phyloP scores from a whole-genome alignment of 2,113 vertebrate genomes.

The Pogonocichla stellata region DNA sequence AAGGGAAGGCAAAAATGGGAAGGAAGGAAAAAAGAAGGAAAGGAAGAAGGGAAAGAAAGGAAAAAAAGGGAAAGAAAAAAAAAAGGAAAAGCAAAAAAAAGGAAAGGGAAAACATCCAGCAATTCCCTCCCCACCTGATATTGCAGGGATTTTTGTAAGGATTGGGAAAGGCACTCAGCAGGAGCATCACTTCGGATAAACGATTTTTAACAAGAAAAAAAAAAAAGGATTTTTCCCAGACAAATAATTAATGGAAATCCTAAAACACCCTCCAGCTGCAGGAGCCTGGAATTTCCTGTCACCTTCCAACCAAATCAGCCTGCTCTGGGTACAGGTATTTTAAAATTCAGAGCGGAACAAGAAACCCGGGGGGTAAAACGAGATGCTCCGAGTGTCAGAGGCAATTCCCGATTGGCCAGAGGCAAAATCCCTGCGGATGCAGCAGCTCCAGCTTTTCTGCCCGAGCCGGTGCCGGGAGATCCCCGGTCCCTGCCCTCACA shows the following conservation, averaged over 20 bases:
- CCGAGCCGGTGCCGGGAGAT: background rate
- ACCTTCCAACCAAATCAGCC: background rate
- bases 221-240: accelerated
- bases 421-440: background rate
- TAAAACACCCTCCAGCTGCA: background rate
- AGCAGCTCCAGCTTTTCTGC: background rate
- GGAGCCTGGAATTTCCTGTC: background rate
- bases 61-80: too few species aligned
- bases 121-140: too few species aligned
- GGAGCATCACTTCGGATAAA: background rate
- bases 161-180: background rate
- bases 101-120: background rate
- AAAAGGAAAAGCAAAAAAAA: background rate
- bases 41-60: too few species aligned
- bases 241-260: background rate
- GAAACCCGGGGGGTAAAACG: background rate
- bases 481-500: background rate
- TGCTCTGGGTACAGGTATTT: background rate
- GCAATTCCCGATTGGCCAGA: background rate
- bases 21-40: too few species aligned
- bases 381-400: background rate
- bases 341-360: background rate
- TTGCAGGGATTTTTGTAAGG: background rate
- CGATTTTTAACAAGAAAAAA: background rate
- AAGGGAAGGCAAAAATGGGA: accelerated